A percentile compares a stretch with the other conserved stretches of the same genome.
These are phyloP conservation scores for Melanotaenia duboulayi DNA, from an alignment of 2,113 vertebrate species.

Conservation along the genomic window DNA sequence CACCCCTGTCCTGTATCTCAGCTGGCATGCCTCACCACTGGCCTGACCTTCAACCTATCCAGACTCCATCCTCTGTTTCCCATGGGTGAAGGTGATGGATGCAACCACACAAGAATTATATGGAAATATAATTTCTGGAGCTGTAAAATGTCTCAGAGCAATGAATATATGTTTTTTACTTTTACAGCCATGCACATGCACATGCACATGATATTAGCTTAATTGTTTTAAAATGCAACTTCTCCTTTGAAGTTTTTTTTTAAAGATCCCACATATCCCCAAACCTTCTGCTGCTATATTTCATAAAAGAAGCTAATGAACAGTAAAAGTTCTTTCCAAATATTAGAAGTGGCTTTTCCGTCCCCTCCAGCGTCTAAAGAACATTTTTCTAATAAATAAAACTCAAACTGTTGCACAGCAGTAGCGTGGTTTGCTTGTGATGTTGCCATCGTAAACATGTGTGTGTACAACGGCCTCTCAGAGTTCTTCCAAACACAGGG, in stretches of 20 bases:
- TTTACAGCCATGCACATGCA: constrained; percentile 22
- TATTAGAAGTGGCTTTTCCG: constrained; percentile 79
- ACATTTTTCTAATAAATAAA: constrained; percentile 71
- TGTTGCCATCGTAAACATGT: constrained; percentile 75
- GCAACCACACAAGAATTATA: constrained; percentile 34
- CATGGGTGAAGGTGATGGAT: constrained; percentile 52
- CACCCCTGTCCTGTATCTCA: constrained; percentile 45
- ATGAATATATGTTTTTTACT: constrained; percentile 54
- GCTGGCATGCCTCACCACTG: constrained; percentile 39
- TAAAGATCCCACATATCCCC: constrained; percentile 65
- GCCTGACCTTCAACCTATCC: constrained; percentile 59
- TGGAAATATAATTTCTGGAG: constrained; percentile 48
- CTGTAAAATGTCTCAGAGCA: constrained; percentile 34
- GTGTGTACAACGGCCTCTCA: constrained; percentile 66
- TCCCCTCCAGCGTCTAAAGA: constrained; percentile 56
- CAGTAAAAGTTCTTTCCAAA: constrained; percentile 78
- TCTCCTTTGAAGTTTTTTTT: constrained; percentile 62
- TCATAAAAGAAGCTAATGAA: constrained; percentile 76
- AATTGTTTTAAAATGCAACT: constrained; percentile 60
- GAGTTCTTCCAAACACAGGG: constrained; percentile 61
- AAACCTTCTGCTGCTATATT: constrained; percentile 62
- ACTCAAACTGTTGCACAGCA: constrained; percentile 63
- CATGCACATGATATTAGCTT: constrained; percentile 48
- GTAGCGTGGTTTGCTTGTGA: constrained; percentile 57
- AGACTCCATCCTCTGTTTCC: constrained; percentile 41